phyloP scores from a whole-genome alignment of 2,113 vertebrate species.

The Ancistrus triradiatus region DNA sequence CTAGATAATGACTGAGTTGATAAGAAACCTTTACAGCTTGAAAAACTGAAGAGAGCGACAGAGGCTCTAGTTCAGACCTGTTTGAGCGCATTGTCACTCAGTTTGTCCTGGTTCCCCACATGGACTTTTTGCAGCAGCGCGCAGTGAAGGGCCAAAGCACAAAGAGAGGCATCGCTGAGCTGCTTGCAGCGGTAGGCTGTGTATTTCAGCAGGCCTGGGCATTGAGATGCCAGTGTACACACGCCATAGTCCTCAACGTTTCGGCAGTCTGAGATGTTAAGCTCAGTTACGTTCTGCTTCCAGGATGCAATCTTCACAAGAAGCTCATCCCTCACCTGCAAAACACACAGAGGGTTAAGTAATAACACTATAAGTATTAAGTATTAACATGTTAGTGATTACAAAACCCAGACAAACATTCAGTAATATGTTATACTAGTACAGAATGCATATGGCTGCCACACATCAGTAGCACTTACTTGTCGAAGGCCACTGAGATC shows the following conservation, averaged over 20 bases:
- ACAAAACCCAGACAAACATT: too few relatives aligned
- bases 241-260: conserved; percentile 90
- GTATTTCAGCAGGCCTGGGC: conserved; percentile 87
- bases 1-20: too few relatives aligned
- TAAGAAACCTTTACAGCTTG: too few relatives aligned
- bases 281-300: conserved; percentile 93
- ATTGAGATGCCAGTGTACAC: conserved; percentile 84
- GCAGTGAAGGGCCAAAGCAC: conserved; percentile 84
- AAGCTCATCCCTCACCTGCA: conserved; percentile 88
- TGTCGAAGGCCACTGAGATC: conserved; percentile 96
- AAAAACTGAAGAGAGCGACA: background rate
- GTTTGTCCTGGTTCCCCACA: conserved; percentile 95
- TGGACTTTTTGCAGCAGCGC: conserved; percentile 92
- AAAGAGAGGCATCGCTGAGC: conserved; percentile 87
- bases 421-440: too few relatives aligned
- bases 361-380: too few relatives aligned
- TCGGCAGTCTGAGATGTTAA: conserved; percentile 96
- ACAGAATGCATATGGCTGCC: background rate
- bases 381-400: background rate
- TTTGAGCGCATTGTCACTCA: conserved; percentile 88
- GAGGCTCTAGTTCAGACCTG: conserved; percentile 68
- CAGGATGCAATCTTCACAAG: conserved; percentile 92
- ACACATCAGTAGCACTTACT: conserved; percentile 64
- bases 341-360: background rate
- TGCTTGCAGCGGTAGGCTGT: conserved; percentile 96